Evolutionary conservation across 2,113 vertebrate genomes (phyloP), one percentile per base, ranked within the genome.

Genomic region (Coracopsis vasa): DNA sequence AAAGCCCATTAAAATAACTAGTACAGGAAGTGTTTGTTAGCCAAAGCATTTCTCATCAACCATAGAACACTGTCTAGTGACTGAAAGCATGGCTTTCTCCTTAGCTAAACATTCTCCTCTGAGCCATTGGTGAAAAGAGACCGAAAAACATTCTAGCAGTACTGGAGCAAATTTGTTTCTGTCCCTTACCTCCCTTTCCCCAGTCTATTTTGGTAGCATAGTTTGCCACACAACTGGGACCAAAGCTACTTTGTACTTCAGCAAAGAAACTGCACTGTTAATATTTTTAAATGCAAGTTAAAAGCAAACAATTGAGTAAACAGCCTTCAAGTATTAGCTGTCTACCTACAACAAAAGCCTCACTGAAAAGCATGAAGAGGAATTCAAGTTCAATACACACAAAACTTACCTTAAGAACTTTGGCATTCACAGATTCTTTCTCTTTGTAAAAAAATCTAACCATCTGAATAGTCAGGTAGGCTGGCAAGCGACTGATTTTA

Each of bases 401-500:
- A 65, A 86, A 92, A 94, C 67, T 82, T 51, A 95, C 99, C 99
- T 99, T 99, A 50, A 99, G 98, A 97, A 99, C 99, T 99, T 99
- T 99, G 97, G 99, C 99, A 96, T 99, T 99, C 95, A 99, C 99
- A 48, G 99, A 99, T 97, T 99, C 99, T 96, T 99, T 99, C 95
- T 99, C 99, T 98, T 99, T 99, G 98, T 99, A 99, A 98, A 99
- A 99, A 98, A 99, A 99, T 42, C 99, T 97, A 89, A 99, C 99
- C 99, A 99, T 99, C 97, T 99, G 99, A 97, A 99, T 98, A 28
- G 99, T 99, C 97, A 99, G 95, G 97, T 99, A 99, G 1, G 99
- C 99, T 86, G 99, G 99, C 79, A 99, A 97, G 35, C 99, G 99
- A 95, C 98, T 99, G 80, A 99, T 99, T 98, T 99, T 99, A 58